Evolutionary conservation across 1,140 invertebrate species (phyloP), one percentile per base, ranked within the genome.

Genomic region (Anagrus nilaparvatae): DNA sequence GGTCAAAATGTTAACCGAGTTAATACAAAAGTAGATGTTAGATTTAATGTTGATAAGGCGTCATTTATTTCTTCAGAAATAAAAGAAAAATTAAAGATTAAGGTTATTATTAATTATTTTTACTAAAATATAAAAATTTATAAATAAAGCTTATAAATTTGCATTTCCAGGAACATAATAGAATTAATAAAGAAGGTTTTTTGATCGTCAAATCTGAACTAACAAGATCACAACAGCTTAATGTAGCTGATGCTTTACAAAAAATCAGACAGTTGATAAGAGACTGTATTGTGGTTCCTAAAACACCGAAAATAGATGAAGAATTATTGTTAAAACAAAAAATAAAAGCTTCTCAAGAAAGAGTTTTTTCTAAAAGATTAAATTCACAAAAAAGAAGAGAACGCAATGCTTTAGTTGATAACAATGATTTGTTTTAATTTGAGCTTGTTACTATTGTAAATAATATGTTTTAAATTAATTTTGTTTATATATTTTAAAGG

Each of bases 1-100:
- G 91, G 92, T 34, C 89, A 94, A 63, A 82, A 94, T 73, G 88
- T 94, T 1, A 93, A 95, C 59, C 81, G 78, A 64, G 81, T 84
- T 0, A 88, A 90, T 53, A 89, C 89, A 3, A 96, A 97, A 78
- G 91, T 94, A 1, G 87, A 96, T 59, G 39, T 97, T 3, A 69
- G 88, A 40, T 95, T 97, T 53, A 79, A 94, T 57, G 49, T 95
- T 4, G 61, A 74, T 21, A 71, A 74, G 34, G 91, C 90, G 0
- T 68, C 76, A 5, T 97, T 92, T 92, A 70, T 97, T 28, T 75
- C 80, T 16, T 70, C 83, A 17, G 75, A 81, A 36, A 60, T 86
- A 3, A 82, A 77, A 61, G 53, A 72, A 29, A 82, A 77, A 63
- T 53, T 97, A 36, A 32, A 71, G 1, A 68, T 84, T 65, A 73